These are phyloP conservation scores for Phenganax subtilis DNA, from an alignment of 92 coral and sea anemone genomes.

Conservation along the genomic window DNA sequence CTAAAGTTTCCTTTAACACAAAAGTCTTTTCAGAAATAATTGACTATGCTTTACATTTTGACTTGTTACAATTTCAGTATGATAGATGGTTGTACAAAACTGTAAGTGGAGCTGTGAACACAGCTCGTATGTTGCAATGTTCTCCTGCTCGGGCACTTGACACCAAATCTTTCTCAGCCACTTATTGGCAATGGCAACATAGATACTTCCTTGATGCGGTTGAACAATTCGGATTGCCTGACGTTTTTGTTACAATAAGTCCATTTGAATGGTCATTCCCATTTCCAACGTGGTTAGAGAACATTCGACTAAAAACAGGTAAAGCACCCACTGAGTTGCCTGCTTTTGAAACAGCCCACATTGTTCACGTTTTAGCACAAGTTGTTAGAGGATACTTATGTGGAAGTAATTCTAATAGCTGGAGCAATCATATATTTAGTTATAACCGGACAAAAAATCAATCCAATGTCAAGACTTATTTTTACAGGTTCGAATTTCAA, in stretches of 20 bases:
- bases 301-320: background rate
- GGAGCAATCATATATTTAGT: conserved; percentile 38
- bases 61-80: conserved; percentile 4
- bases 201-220: background rate
- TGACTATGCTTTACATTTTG: background rate
- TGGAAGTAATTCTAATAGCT: conserved; percentile 19
- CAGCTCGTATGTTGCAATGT: background rate
- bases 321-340: background rate
- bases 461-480: too few relatives aligned
- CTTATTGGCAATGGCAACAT: conserved; percentile 29
- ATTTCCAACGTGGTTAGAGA: background rate
- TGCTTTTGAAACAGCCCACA: background rate
- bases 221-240: conserved; percentile 8
- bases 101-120: conserved; percentile 18
- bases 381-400: conserved; percentile 31
- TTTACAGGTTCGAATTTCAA: conserved; percentile 1
- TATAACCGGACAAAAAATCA: background rate
- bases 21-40: background rate
- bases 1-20: conserved; percentile 7
- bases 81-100: conserved; percentile 26
- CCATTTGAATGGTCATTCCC: conserved; percentile 37
- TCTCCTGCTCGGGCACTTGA: conserved; percentile 23
- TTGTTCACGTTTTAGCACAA: conserved; percentile 29
- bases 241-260: background rate
- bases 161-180: conserved; percentile 6